phyloP scores from a whole-genome alignment of 2,113 vertebrate species.

The Dipodomys merriami region DNA sequence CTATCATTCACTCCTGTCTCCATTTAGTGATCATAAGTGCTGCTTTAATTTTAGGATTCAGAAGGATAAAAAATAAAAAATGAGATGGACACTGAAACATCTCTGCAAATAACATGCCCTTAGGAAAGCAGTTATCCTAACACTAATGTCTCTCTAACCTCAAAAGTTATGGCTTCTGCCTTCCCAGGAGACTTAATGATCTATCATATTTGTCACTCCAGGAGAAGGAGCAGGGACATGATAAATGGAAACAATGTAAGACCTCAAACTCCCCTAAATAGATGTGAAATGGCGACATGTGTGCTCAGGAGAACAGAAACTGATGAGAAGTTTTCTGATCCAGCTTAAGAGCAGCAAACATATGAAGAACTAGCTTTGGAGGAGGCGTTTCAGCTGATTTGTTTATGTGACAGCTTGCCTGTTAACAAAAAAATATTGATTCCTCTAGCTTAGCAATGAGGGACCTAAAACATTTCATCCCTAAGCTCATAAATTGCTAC shows the following conservation, averaged over 20 bases:
- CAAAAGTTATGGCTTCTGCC: slow-evolving; percentile 22
- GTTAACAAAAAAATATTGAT: slow-evolving; percentile 79
- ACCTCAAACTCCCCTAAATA: slow-evolving; percentile 19
- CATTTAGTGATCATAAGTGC: background rate
- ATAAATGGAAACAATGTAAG: slow-evolving; percentile 26
- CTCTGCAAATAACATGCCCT: background rate
- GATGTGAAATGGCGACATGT: background rate
- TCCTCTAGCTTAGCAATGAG: slow-evolving; percentile 74
- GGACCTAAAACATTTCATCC: slow-evolving; percentile 72
- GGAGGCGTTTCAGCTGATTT: slow-evolving; percentile 67
- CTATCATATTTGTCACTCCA: slow-evolving; percentile 11
- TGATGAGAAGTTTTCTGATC: background rate
- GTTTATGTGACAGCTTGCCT: slow-evolving; percentile 72
- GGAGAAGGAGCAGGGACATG: background rate
- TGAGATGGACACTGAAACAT: background rate
- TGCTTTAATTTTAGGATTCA: slow-evolving; percentile 62
- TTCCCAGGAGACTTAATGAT: slow-evolving; percentile 32
- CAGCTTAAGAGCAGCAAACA: slow-evolving; percentile 27
- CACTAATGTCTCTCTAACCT: slow-evolving; percentile 4
- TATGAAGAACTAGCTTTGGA: slow-evolving; percentile 47
- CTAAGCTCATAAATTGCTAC: slow-evolving; percentile 70
- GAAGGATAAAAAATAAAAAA: slow-evolving; percentile 54
- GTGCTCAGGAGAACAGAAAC: background rate
- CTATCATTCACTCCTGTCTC: background rate
- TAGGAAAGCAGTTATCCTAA: background rate